Evolutionary conservation across 2,113 vertebrate species (phyloP).

Genomic region (Callorhinus ursinus): DNA sequence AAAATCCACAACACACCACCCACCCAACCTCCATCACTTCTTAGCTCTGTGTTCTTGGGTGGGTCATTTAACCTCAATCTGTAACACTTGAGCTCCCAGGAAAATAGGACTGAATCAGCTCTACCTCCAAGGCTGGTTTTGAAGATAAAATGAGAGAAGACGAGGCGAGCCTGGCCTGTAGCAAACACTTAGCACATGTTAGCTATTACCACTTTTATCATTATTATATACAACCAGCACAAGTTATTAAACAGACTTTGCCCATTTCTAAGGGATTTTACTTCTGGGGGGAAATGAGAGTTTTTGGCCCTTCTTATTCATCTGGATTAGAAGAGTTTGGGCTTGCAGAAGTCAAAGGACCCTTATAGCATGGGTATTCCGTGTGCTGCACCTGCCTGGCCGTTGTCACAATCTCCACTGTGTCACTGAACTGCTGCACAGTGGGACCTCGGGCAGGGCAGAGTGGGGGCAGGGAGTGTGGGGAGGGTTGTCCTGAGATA

Average conservation of each 20-base stretch:
- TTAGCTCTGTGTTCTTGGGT: neutral
- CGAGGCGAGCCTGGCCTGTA: neutral
- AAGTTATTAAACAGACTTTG: neutral
- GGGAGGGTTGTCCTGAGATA: neutral
- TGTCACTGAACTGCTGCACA: neutral
- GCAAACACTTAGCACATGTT: neutral
- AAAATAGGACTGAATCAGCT: neutral
- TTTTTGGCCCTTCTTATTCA: neutral
- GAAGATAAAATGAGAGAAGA: neutral
- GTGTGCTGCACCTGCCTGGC: neutral
- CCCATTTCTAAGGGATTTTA: neutral
- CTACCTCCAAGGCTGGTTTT: neutral
- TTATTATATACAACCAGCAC: neutral
- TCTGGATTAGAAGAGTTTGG: neutral
- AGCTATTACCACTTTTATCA: neutral
- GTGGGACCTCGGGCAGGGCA: neutral
- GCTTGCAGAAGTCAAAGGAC: neutral
- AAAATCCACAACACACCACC: fast-evolving
- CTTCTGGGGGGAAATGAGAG: neutral
- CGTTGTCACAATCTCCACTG: too few relatives aligned
- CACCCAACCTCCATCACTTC: neutral
- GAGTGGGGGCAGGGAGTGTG: too few relatives aligned
- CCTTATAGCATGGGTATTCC: neutral
- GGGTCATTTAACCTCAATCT: neutral
- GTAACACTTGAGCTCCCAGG: neutral